A percentile compares a stretch with the other conserved stretches of the same genome.
phyloP scores from a whole-genome alignment of 2,797 vertebrate species.

The Coranthus polyacanthus region DNA sequence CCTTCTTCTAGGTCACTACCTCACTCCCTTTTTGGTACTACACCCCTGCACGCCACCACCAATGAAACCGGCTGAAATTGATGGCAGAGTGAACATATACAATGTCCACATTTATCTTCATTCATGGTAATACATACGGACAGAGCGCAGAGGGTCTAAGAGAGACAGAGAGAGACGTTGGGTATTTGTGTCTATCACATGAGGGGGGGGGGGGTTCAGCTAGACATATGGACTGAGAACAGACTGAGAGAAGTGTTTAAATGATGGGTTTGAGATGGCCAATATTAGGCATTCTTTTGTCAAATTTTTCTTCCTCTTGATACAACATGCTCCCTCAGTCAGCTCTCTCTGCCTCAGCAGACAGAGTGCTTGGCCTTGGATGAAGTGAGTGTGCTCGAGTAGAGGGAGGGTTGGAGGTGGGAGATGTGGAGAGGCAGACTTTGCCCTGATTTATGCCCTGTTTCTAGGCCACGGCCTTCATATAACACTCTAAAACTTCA shows the following conservation, averaged over 20 bases:
- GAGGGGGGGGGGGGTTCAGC: conserved; percentile 11
- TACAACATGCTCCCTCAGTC: conserved; percentile 28
- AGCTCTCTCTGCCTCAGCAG: conserved; percentile 29
- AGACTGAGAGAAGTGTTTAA: conserved; percentile 18
- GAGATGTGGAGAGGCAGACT: conserved; percentile 30
- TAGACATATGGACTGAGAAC: conserved; percentile 43
- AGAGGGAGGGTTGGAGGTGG: conserved; percentile 45
- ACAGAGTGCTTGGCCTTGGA: conserved; percentile 70
- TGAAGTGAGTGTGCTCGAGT: conserved; percentile 60
- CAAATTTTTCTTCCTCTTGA: conserved; percentile 34
- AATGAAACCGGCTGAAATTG: conserved; percentile 60
- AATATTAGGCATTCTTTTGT: conserved; percentile 39
- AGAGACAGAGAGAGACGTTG: conserved; percentile 7
- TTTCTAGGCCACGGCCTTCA: conserved; percentile 72
- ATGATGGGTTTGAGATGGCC: conserved; percentile 40
- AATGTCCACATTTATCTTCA: conserved; percentile 71
- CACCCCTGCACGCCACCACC: conserved; percentile 7
- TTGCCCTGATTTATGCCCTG: conserved; percentile 74
- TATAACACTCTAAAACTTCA: conserved; percentile 53
- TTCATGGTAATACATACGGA: conserved; percentile 69
- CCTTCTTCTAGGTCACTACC: conserved; percentile 15
- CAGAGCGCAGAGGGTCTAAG: conserved; percentile 38
- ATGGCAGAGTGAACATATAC: conserved; percentile 49
- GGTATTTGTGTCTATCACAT: conserved; percentile 21
- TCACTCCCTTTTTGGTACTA: conserved; percentile 30